A percentile compares a stretch with the other conserved stretches of the same genome.
These are phyloP conservation scores for Glaucomys volans DNA, from an alignment of 2,113 vertebrate species.

Conservation along the genomic window DNA sequence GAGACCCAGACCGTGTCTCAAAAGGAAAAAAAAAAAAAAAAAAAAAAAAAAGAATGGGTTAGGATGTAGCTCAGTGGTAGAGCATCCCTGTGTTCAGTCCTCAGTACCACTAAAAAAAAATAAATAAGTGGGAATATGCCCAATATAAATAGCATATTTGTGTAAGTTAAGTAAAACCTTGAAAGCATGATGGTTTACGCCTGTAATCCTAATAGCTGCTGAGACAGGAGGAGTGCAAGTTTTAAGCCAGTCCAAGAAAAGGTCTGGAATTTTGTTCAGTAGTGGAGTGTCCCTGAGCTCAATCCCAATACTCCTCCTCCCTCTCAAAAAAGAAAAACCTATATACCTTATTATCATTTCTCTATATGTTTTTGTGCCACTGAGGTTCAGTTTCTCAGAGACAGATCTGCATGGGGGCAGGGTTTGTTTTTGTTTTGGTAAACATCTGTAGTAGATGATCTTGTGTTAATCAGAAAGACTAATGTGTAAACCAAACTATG, in stretches of 20 bases:
- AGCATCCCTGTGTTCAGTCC: neutral
- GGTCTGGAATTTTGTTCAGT: no score
- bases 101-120: neutral
- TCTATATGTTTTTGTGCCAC: constrained; percentile 27
- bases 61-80: neutral
- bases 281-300: no score
- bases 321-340: neutral
- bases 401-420: neutral
- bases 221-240: no score
- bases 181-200: no score
- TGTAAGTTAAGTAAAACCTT: no score
- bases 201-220: no score
- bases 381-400: constrained; percentile 11
- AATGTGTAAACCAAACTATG: neutral
- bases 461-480: constrained; percentile 31
- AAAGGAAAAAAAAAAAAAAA: neutral
- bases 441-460: neutral
- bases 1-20: neutral
- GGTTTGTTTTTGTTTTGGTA: neutral
- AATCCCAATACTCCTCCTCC: no score
- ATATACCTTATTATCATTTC: neutral
- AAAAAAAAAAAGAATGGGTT: no score
- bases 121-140: no score
- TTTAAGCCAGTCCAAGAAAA: no score
- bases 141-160: no score